A percentile compares a stretch with the other conserved stretches of the same genome.
Evolutionary conservation across 2,797 vertebrate species (phyloP).

Genomic region (Emys orbicularis): DNA sequence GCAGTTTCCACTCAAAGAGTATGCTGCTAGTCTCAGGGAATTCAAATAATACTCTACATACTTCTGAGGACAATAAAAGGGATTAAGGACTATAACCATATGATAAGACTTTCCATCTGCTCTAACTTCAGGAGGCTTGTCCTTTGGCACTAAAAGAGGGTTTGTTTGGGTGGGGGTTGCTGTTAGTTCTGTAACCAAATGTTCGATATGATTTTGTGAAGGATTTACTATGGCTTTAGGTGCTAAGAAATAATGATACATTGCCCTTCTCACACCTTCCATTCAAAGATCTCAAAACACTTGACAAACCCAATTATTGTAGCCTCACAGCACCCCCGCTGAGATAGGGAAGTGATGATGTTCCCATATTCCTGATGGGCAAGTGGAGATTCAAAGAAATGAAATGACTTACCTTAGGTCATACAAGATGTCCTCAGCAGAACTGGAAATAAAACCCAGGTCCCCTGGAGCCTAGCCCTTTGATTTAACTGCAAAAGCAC

Average conservation of each 20-base stretch:
- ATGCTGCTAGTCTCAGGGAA: slow-evolving; percentile 72
- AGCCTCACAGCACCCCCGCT: background rate
- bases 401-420: background rate
- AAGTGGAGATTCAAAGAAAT: background rate
- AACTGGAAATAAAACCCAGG: background rate
- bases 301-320: background rate
- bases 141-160: slow-evolving; percentile 34
- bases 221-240: slow-evolving; percentile 3
- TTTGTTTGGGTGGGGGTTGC: background rate
- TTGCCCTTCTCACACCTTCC: slow-evolving; percentile 1
- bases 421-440: background rate
- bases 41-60: slow-evolving; percentile 79
- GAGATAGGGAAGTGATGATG: background rate
- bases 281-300: background rate
- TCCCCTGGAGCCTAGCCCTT: background rate
- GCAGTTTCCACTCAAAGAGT: slow-evolving; percentile 61
- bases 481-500: background rate
- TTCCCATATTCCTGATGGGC: background rate
- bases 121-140: slow-evolving; percentile 65
- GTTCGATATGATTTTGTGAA: slow-evolving; percentile 54
- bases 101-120: slow-evolving; percentile 72
- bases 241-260: background rate
- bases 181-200: background rate
- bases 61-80: slow-evolving; percentile 69
- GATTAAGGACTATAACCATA: slow-evolving; percentile 75